Base-by-base conservation (phyloP, 2,797 vertebrate species). In the Micromesistius poutassou region DNA sequence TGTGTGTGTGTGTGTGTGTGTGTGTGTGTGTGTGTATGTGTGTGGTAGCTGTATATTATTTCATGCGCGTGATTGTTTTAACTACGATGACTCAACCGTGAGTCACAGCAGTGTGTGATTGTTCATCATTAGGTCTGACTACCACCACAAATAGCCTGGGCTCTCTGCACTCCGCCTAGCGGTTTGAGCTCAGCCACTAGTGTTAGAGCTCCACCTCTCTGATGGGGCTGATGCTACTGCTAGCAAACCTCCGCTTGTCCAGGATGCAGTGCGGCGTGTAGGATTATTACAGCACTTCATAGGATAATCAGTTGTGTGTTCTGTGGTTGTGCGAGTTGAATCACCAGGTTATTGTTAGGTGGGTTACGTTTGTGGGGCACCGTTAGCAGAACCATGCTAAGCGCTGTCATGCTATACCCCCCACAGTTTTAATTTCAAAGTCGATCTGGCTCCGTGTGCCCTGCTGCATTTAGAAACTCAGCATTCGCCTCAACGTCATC, bases 131-230 rank as follows among this genome's bases (percentile, higher is more conserved):
- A 25, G 74, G 78, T 82, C 81, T 62, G 36, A 36, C 78, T 46
- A 77, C 83, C 81, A 85, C 75, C 81, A 85, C 75, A 85, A 87
- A 86, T 80, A 82, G 81, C 80, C 83, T 19, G 70, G 70, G 70
- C 79, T 75, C 55, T 78, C 78, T 79, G 74, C 91, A 89, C 89
- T 89, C 90, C 74, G 2, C 40, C 80, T 35, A 14, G 78, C 87
- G 72, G 80, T 28, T 80, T 79, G 84, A 83, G 86, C 83, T 30
- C 1, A 73, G 66, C 78, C 79, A 33, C n/a, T n/a, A 75, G 81
- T 80, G 36, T 89, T 76, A 81, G 73, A 74, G 62, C 81, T 73
- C 75, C 68, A 79, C 1, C 77, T 78, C 83, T 84, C 73, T 90
- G 88, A 86, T 78, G 87, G 83, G 78, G 46, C 46, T 6, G 46